Evolutionary conservation across 2,113 vertebrate genomes (phyloP).

Genomic region (Brachyhypopomus occidentalis): DNA sequence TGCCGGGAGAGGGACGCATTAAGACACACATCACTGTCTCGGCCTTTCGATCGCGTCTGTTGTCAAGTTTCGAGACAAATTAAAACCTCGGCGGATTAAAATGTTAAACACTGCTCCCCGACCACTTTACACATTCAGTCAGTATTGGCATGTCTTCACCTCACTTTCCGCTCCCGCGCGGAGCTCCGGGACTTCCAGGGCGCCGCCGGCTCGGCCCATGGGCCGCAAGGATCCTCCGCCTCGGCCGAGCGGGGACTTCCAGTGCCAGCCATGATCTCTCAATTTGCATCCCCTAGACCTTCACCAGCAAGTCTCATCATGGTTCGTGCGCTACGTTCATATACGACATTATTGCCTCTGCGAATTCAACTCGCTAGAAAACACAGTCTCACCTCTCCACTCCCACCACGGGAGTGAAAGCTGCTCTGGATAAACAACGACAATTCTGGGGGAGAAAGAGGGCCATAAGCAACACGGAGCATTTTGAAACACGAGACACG

Average conservation of each 20-base stretch:
- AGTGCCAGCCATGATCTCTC: constrained; percentile 25
- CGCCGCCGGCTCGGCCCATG: background rate
- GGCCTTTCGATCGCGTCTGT: constrained; percentile 27
- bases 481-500: constrained; percentile 38
- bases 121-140: constrained; percentile 18
- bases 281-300: constrained; percentile 30
- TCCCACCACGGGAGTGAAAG: background rate
- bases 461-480: background rate
- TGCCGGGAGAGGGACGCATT: constrained; percentile 10
- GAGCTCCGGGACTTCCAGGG: constrained; percentile 37
- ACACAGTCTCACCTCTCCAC: background rate
- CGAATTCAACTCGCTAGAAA: constrained; percentile 33
- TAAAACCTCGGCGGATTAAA: constrained; percentile 39
- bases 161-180: constrained; percentile 33
- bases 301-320: constrained; percentile 41
- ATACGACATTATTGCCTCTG: constrained; percentile 28
- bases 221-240: constrained; percentile 14
- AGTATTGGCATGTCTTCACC: constrained; percentile 43
- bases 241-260: constrained; percentile 39
- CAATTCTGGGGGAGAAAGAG: background rate
- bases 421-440: constrained; percentile 17
- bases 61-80: constrained; percentile 47
- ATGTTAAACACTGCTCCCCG: constrained; percentile 34
- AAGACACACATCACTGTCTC: constrained; percentile 14
- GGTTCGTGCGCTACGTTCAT: constrained; percentile 1